phyloP scores from a whole-genome alignment of 2,113 vertebrate genomes.

The Sterrhoptilus dennistouni region DNA sequence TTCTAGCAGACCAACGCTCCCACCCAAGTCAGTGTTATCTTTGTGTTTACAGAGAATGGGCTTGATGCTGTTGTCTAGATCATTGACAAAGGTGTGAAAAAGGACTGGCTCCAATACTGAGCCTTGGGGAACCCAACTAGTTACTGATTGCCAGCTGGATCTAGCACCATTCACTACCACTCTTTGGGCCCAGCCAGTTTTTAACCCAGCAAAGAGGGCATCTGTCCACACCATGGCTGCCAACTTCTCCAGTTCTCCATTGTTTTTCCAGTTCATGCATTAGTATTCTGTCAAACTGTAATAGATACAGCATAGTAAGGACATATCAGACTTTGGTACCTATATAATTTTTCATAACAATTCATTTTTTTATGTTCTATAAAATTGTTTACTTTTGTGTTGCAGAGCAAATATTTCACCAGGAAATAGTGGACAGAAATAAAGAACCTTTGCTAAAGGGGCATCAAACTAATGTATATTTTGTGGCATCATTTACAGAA shows the following conservation, averaged over 20 bases:
- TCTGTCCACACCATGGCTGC: background rate
- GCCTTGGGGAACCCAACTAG: background rate
- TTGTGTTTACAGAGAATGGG: too few relatives aligned
- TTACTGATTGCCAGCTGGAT: background rate
- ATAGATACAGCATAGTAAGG: background rate
- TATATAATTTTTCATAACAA: background rate
- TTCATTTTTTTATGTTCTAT: background rate
- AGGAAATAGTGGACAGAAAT: background rate
- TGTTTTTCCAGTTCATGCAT: background rate
- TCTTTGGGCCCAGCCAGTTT: background rate
- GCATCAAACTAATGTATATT: background rate
- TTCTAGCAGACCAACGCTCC: too few relatives aligned
- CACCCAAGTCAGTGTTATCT: too few relatives aligned
- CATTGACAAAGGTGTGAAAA: fast-evolving
- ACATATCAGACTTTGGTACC: background rate
- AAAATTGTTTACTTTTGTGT: background rate
- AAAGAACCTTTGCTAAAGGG: background rate
- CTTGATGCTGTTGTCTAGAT: background rate
- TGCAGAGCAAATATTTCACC: background rate
- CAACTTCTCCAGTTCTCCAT: background rate
- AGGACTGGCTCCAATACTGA: background rate
- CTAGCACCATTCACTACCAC: too few relatives aligned
- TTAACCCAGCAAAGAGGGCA: background rate
- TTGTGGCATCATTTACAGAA: background rate
- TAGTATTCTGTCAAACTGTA: background rate